These are phyloP conservation scores for Diogma glabrata DNA, from an alignment of 2,888 invertebrate species.

Conservation along the genomic window DNA sequence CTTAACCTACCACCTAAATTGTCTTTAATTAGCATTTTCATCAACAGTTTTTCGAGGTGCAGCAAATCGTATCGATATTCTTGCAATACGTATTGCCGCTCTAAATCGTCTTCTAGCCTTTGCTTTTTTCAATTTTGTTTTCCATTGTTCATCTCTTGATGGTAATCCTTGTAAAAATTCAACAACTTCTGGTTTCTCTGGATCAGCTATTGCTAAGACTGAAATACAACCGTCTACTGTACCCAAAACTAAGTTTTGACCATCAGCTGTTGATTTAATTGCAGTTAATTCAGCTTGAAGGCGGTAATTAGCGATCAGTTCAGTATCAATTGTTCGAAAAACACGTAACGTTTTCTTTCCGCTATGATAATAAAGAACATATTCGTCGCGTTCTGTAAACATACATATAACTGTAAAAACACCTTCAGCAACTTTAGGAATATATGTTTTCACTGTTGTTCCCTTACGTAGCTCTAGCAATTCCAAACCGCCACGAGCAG, in stretches of 20 bases:
- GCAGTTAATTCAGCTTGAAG: conserved; percentile 83
- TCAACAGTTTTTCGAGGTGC: conserved; percentile 13
- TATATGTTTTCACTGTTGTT: conserved; percentile 75
- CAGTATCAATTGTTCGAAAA: conserved; percentile 81
- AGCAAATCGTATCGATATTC: conserved; percentile 35
- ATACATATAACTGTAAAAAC: conserved; percentile 92
- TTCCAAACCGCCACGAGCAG: conserved; percentile 85
- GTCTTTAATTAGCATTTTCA: not conserved
- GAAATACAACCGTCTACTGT: conserved; percentile 91
- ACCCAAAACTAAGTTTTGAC: conserved; percentile 71
- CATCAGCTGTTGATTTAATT: conserved; percentile 71
- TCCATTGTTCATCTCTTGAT: conserved; percentile 59
- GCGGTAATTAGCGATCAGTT: conserved; percentile 84
- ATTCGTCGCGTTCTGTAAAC: conserved; percentile 88
- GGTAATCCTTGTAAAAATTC: conserved; percentile 54
- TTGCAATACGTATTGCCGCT: conserved; percentile 53
- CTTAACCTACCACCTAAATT: too few species aligned
- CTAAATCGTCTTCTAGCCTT: conserved; percentile 53
- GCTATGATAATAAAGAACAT: conserved; percentile 94
- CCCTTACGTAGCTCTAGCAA: conserved; percentile 86
- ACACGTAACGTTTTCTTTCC: conserved; percentile 88
- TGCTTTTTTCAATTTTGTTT: conserved; percentile 52
- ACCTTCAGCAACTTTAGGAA: conserved; percentile 91
- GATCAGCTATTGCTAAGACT: conserved; percentile 71
- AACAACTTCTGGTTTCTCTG: conserved; percentile 50